These are phyloP conservation scores for Spatulosminthurus flaviceps DNA, from an alignment of 2,888 invertebrate genomes.

Conservation along the genomic window DNA sequence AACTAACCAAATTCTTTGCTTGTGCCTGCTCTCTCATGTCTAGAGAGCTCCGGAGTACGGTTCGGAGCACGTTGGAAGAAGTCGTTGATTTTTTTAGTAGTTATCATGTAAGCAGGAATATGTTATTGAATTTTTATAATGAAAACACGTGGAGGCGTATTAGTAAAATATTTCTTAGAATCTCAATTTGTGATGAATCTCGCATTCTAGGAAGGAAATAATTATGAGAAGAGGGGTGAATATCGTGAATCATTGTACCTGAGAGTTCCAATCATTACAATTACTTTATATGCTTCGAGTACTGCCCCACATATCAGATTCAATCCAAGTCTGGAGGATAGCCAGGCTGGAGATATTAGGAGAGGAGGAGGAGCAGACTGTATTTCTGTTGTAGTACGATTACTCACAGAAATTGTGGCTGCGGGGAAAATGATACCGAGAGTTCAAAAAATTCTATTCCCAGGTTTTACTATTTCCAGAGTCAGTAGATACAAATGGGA, in stretches of 20 bases:
- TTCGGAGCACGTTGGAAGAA: slow-evolving; percentile 65
- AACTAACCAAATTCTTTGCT: slow-evolving; percentile 75
- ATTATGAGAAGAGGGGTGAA: slow-evolving; percentile 70
- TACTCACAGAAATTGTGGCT: slow-evolving; percentile 68
- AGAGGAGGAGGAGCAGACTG: slow-evolving; percentile 53
- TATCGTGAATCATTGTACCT: slow-evolving; percentile 73
- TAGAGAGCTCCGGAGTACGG: slow-evolving; percentile 76
- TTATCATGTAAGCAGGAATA: neutral
- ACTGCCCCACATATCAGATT: slow-evolving; percentile 69
- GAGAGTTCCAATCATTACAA: slow-evolving; percentile 69
- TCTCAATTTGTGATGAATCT: neutral
- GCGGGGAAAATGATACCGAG: slow-evolving; percentile 73
- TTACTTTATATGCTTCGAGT: slow-evolving; percentile 65
- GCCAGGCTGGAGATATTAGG: slow-evolving; percentile 48
- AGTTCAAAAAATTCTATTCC: slow-evolving; percentile 76
- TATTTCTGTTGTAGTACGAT: slow-evolving; percentile 53
- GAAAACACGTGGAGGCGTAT: slow-evolving; percentile 9
- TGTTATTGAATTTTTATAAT: neutral
- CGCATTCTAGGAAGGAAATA: slow-evolving; percentile 72
- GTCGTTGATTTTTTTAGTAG: neutral
- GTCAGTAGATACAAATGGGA: too few relatives aligned
- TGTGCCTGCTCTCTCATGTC: slow-evolving; percentile 83
- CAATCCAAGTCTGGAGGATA: slow-evolving; percentile 70
- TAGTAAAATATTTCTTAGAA: neutral
- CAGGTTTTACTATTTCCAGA: slow-evolving; percentile 68